Evolutionary conservation across 23 tunicate genomes (phyloP), one percentile per base, ranked within the genome.

Genomic region (Corella eumyota): DNA sequence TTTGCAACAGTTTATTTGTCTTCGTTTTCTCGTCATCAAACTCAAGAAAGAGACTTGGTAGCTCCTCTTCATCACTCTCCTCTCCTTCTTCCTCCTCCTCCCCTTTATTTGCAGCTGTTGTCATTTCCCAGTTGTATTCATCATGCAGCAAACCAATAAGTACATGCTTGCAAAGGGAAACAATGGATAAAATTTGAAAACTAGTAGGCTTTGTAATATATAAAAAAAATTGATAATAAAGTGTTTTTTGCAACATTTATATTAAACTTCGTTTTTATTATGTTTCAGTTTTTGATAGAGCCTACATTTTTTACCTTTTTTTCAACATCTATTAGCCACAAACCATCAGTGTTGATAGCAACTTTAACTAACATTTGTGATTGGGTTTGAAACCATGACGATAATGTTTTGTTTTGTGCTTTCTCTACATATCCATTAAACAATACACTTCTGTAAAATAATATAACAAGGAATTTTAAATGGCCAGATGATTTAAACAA

Each of bases 81-180:
- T 32, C 20, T 13, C 29, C 69, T 0, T 31, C 69, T 0, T 62
- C 62, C 20, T 61, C 72, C 6, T 66, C 82, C 4, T 17, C 17
- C 19, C 11, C 20, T 13, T 22, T 62, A 0, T 31, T 62, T 0
- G 52, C 62, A 13, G 64, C 27, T 0, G 61, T 54, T 1, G 83
- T 67, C 51, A 84, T 58, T 74, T 84, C 94, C 94, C 94, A 84
- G 78, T 84, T 84, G 58, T 75, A 84, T 38, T 84, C 73, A 32
- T 74, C 70, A 46, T 75, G 70, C 35, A 45, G 9, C 31, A 84
- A 38, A 6, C 94, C 94, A 45, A 84, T 67, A 62, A 84, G 50
- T 27, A 84, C 94, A 64, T 84, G 94, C 94, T 84, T 50, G n/a
- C 7, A 26, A 32, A 60, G 21, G 6, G 28, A 50, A 44, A 21